Evolutionary conservation across 2,888 invertebrate genomes (phyloP).

Genomic region (Polyploca ridens): DNA sequence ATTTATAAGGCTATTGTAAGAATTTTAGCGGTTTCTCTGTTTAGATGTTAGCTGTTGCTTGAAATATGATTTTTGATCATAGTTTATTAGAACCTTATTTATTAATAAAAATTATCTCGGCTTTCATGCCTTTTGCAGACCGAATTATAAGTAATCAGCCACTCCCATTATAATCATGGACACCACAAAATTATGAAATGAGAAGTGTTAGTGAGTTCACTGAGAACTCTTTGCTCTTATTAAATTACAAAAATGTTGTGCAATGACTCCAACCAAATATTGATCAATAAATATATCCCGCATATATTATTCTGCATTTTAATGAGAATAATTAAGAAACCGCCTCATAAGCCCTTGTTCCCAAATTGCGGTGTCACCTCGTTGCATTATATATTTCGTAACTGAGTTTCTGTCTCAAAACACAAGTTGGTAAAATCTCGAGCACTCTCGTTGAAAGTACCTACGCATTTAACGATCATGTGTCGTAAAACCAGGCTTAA

Average conservation of each 20-base stretch:
- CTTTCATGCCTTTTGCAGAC: too few relatives aligned
- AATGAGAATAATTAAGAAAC: slow-evolving; percentile 34
- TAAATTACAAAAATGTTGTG: neutral
- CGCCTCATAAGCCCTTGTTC: slow-evolving; percentile 47
- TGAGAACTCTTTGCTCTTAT: neutral
- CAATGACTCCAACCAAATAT: neutral
- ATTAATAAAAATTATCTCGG: too few relatives aligned
- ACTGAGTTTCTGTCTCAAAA: slow-evolving; percentile 46
- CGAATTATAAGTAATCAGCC: neutral
- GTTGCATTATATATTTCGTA: slow-evolving; percentile 41
- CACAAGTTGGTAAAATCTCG: slow-evolving; percentile 40
- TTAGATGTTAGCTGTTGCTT: too few relatives aligned
- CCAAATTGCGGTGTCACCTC: slow-evolving; percentile 44
- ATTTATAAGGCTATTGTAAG: neutral
- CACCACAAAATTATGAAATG: slow-evolving; percentile 1
- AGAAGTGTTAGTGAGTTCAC: neutral
- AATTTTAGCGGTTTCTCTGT: neutral
- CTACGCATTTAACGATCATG: slow-evolving; percentile 27
- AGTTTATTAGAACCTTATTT: too few relatives aligned
- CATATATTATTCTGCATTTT: slow-evolving; percentile 8
- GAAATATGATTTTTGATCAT: too few relatives aligned
- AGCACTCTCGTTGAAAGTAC: slow-evolving; percentile 23
- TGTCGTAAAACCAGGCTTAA: slow-evolving; percentile 31
- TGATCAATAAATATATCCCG: slow-evolving; percentile 11
- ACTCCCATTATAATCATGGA: neutral